Percentiles rank a stretch among this genome's conserved stretches.
phyloP scores from a whole-genome alignment of 1,140 invertebrate genomes.

The Drosophila sucinea region DNA sequence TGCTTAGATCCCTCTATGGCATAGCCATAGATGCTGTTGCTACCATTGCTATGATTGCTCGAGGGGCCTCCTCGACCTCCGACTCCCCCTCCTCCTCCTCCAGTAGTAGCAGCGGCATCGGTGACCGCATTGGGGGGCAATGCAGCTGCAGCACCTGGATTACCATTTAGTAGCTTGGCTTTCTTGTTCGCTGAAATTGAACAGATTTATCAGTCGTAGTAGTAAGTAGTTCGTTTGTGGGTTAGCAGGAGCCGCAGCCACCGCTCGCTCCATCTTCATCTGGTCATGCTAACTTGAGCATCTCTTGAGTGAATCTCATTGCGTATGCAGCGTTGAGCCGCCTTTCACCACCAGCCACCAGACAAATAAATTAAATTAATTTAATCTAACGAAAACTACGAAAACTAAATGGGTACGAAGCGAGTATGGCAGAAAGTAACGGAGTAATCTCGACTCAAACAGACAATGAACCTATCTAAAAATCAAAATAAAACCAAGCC shows the following conservation, averaged over 20 bases:
- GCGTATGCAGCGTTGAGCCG: constrained; percentile 61
- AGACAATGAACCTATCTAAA: constrained; percentile 23
- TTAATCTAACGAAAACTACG: constrained; percentile 12
- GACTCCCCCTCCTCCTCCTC: constrained; percentile 19
- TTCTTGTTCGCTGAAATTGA: constrained; percentile 83
- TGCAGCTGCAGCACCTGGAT: constrained; percentile 10
- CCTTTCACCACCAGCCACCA: constrained; percentile 60
- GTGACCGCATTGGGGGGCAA: constrained; percentile 21
- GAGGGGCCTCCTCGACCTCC: not conserved
- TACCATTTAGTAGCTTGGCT: constrained; percentile 82
- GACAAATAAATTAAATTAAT: constrained; percentile 10
- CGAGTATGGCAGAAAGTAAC: constrained; percentile 36
- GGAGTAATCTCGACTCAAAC: constrained; percentile 12
- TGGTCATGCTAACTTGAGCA: constrained; percentile 69
- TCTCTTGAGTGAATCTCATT: constrained; percentile 36
- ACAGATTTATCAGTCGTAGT: constrained; percentile 77
- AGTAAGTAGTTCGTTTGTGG: constrained; percentile 46
- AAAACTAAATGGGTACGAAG: no score
- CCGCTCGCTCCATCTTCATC: constrained; percentile 7
- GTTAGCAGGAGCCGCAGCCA: constrained; percentile 62
- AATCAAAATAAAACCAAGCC: not conserved
- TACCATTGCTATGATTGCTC: constrained; percentile 9
- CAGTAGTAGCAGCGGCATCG: constrained; percentile 6
- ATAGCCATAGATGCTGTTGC: constrained; percentile 58
- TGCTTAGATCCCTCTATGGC: constrained; percentile 47